Percentiles rank a stretch among this genome's conserved stretches.
Conservation (phyloP, 2,797 vertebrate species). For the Uromys caudimaculatus region DNA sequence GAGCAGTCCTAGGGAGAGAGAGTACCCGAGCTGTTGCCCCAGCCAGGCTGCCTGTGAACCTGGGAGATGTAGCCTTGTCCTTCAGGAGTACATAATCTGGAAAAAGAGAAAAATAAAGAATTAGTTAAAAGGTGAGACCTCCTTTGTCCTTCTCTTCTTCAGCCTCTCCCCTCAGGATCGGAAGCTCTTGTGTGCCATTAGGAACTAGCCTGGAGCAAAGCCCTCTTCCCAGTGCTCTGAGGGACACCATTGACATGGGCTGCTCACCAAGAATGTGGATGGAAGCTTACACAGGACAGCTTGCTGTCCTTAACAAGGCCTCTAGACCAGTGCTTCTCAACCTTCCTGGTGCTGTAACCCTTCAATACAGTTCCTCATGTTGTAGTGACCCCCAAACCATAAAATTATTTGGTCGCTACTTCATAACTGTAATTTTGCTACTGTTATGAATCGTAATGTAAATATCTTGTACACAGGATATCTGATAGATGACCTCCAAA, state of each 20-base stretch:
- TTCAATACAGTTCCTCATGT: neutral
- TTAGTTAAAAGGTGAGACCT: neutral
- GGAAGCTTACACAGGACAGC: neutral
- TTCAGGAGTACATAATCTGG: neutral
- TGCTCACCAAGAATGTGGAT: neutral
- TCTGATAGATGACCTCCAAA: no score
- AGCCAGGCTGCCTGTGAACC: no score
- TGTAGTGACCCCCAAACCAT: neutral
- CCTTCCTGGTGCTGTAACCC: neutral
- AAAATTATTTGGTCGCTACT: neutral
- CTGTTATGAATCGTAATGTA: neutral
- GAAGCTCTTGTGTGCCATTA: neutral
- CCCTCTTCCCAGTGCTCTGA: neutral
- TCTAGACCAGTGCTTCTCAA: neutral
- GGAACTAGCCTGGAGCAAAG: neutral
- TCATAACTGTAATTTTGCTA: neutral
- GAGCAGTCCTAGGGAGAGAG: neutral
- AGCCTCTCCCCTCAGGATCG: neutral
- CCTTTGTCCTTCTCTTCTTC: neutral
- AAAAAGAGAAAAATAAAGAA: slow-evolving; percentile 7
- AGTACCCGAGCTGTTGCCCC: neutral
- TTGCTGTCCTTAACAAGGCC: slow-evolving; percentile 3
- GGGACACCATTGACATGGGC: neutral
- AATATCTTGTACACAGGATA: neutral
- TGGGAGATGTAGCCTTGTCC: no score